Conservation (phyloP, 2,888 invertebrate species). For the Brenthis hecate region DNA sequence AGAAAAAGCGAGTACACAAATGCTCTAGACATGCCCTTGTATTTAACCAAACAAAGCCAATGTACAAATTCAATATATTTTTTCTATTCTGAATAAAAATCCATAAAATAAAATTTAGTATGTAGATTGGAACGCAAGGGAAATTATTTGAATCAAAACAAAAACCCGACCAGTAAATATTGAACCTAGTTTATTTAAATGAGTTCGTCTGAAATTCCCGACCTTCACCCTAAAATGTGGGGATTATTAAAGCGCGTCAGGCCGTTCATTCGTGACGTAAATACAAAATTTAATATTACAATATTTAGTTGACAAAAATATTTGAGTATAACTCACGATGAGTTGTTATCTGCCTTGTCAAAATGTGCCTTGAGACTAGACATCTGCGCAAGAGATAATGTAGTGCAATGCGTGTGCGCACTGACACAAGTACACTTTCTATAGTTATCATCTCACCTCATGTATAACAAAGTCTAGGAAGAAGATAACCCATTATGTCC, state of each 20-base stretch:
- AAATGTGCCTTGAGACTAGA: no score
- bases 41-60: no score
- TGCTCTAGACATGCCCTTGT: no score
- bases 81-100: neutral
- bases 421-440: no score
- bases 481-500: no score
- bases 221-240: neutral
- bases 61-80: neutral
- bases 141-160: neutral
- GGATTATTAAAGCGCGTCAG: conserved; percentile 12
- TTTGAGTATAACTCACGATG: no score
- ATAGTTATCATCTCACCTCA: no score
- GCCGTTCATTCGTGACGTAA: conserved; percentile 9
- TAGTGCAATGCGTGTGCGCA: no score
- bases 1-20: no score
- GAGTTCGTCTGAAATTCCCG: neutral
- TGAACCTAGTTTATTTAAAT: neutral
- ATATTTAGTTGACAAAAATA: conserved; percentile 1
- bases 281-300: conserved; percentile 7
- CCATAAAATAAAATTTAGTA: neutral
- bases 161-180: neutral
- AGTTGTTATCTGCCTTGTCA: no score
- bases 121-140: neutral
- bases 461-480: no score
- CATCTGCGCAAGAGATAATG: no score